Conservation (phyloP, 2,113 vertebrate genomes). For the Hippolais icterina region DNA sequence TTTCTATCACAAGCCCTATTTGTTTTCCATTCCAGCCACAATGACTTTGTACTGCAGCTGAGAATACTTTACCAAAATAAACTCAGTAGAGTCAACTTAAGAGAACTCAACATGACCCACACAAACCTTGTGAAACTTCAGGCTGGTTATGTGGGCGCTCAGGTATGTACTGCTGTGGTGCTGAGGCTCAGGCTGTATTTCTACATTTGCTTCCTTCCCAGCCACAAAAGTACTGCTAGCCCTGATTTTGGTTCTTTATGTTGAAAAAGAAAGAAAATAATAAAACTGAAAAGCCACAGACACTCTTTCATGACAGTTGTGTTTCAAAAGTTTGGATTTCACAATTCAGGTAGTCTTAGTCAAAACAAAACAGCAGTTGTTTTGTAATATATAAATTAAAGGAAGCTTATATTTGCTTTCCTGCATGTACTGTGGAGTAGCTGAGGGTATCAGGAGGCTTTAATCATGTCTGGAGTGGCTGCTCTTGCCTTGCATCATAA, state of each 20-base stretch:
- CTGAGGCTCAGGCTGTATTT: neutral
- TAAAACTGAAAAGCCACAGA: neutral
- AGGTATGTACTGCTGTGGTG: constrained; percentile 72
- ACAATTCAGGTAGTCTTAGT: neutral
- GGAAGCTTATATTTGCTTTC: neutral
- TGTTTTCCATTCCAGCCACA: constrained; percentile 79
- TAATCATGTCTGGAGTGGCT: neutral
- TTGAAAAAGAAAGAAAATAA: neutral
- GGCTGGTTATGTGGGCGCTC: constrained; percentile 84
- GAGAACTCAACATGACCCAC: constrained; percentile 68
- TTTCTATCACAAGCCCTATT: neutral
- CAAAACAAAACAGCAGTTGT: neutral
- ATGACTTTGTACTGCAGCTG: constrained; percentile 82
- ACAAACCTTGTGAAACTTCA: constrained; percentile 84
- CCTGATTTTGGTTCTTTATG: neutral
- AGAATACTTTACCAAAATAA: constrained; percentile 76
- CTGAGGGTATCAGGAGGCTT: neutral
- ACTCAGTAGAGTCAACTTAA: constrained; percentile 76
- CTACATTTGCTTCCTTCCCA: neutral
- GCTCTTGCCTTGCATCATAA: neutral
- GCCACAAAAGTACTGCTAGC: neutral
- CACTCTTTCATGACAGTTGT: neutral
- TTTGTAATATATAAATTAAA: neutral
- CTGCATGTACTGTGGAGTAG: neutral
- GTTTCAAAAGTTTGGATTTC: neutral